Conservation (phyloP, 2,888 invertebrate species). For the Sesamia inferens region DNA sequence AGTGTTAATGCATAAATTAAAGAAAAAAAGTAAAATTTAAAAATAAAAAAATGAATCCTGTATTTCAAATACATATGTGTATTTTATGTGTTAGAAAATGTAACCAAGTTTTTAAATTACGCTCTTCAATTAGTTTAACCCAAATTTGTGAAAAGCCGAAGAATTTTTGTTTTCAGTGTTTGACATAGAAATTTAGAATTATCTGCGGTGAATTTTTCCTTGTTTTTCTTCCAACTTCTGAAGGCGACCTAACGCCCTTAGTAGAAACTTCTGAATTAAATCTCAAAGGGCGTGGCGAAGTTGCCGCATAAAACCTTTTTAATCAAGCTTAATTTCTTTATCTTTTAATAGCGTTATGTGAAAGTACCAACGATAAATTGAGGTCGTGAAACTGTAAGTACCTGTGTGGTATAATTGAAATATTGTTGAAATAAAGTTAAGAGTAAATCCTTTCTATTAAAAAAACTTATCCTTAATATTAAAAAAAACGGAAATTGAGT, state of each 20-base stretch:
- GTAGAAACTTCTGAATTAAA: slow-evolving; percentile 46
- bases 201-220: slow-evolving; percentile 26
- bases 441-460: slow-evolving; percentile 3
- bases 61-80: too few species aligned
- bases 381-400: not conserved
- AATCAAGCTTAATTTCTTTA: slow-evolving; percentile 52
- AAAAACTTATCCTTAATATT: too few species aligned
- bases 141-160: not conserved
- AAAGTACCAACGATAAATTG: slow-evolving; percentile 17
- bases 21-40: too few species aligned
- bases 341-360: slow-evolving; percentile 24
- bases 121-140: slow-evolving; percentile 4
- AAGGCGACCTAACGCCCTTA: slow-evolving; percentile 4
- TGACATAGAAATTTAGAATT: slow-evolving; percentile 36
- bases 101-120: not conserved
- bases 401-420: not conserved
- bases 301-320: slow-evolving; percentile 49
- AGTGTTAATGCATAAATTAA: too few species aligned
- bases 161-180: slow-evolving; percentile 12
- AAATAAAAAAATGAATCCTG: too few species aligned
- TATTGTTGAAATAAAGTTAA: not conserved
- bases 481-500: too few species aligned
- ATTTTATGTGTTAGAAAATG: not conserved
- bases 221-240: slow-evolving; percentile 33
- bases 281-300: slow-evolving; percentile 28